Conservation (phyloP, 2,113 vertebrate species). For the Montifringilla adamsi region DNA sequence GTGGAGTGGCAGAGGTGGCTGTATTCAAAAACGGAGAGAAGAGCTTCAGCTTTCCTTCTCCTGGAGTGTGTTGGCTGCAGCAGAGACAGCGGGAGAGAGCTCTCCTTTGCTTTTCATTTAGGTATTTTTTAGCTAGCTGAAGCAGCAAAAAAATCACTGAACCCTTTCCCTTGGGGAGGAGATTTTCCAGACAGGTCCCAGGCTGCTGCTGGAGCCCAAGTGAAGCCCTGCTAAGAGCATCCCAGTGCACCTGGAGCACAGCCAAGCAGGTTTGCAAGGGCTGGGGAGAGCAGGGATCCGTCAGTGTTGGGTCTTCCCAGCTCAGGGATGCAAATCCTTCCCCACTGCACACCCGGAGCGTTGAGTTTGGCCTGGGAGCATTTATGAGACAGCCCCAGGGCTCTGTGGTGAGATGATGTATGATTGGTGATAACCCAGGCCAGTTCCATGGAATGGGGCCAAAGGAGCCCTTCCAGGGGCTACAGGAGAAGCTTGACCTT, state of each 20-base stretch:
- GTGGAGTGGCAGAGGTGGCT: neutral
- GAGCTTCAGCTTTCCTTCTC: neutral
- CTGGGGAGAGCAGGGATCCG: neutral
- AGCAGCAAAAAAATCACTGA: neutral
- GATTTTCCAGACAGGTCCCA: neutral
- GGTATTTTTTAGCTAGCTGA: neutral
- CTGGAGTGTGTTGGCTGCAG: neutral
- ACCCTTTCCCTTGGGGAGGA: neutral
- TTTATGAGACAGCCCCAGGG: neutral
- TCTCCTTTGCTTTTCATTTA: neutral
- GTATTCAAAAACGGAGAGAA: neutral
- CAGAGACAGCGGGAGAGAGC: neutral
- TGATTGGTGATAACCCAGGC: neutral
- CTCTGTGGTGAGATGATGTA: neutral
- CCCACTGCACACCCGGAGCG: fast-evolving
- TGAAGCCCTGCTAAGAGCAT: neutral
- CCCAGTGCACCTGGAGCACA: neutral
- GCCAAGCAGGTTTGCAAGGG: neutral
- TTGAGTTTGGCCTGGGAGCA: neutral
- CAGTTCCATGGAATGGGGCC: neutral
- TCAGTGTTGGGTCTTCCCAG: fast-evolving
- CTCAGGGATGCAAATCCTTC: neutral
- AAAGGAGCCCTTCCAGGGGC: neutral
- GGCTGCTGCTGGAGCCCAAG: neutral
- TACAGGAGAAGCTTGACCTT: neutral